phyloP scores from a whole-genome alignment of 2,113 vertebrate genomes.

The Eptesicus fuscus region DNA sequence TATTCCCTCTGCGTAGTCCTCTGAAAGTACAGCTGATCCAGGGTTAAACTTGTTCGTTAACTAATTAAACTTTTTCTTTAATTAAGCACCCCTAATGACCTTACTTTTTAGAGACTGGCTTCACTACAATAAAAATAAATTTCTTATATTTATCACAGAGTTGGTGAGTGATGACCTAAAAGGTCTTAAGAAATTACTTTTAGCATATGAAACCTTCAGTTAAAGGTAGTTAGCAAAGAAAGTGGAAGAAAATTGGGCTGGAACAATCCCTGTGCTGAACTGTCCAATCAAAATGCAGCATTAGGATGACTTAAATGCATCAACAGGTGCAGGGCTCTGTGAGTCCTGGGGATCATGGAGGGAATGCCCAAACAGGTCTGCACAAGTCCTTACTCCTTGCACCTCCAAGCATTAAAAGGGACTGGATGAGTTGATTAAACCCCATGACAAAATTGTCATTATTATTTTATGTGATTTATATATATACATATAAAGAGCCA shows the following conservation, averaged over 20 bases:
- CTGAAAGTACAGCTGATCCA: slow-evolving; percentile 46
- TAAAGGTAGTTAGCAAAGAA: neutral
- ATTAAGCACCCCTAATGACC: slow-evolving; percentile 38
- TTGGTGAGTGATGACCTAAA: neutral
- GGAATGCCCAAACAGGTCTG: neutral
- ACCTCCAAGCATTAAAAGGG: neutral
- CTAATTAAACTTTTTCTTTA: slow-evolving; percentile 64
- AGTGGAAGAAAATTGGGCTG: neutral
- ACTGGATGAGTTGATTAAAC: neutral
- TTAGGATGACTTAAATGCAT: neutral
- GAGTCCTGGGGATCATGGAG: neutral
- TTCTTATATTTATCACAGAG: slow-evolving; percentile 7
- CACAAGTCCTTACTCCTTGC: neutral
- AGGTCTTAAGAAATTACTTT: neutral
- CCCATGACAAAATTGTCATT: neutral
- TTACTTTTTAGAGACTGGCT: slow-evolving; percentile 46
- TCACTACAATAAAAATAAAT: slow-evolving; percentile 23
- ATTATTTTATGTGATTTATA: neutral
- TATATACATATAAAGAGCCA: no score
- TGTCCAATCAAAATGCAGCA: neutral
- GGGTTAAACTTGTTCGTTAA: slow-evolving; percentile 69
- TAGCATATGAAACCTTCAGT: neutral
- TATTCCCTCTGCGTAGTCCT: slow-evolving; percentile 47
- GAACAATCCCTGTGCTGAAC: neutral
- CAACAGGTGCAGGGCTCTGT: neutral